Evolutionary conservation across 2,888 invertebrate genomes (phyloP), one percentile per base, ranked within the genome.

Genomic region (Cartodere bifasciata): DNA sequence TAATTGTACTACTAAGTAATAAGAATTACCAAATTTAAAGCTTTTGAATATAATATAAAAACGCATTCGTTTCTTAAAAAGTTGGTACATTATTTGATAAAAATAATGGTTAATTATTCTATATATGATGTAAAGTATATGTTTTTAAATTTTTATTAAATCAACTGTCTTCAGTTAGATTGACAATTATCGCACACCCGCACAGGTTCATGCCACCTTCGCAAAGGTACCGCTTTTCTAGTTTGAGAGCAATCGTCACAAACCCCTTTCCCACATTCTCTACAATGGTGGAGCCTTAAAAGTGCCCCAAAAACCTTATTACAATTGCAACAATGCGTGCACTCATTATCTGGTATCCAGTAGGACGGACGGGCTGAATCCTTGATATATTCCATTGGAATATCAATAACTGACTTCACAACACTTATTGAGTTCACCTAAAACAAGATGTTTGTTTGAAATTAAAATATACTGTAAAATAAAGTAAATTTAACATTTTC

Each of bases 281-380:
- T 63, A 46, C 80, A 80, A 57, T 81, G 80, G 55, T 80, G 81
- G 16, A 67, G 61, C 11, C 59, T 45, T 35, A 62, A 58, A 12
- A 60, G 58, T 2, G 57, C 52, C 4, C 66, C 67, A 52, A 85
- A 84, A 13, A 58, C 55, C 15, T 58, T 52, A 14, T 67, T 57
- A 52, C 86, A 86, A 7, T 77, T 68, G 37, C 59, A 63, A 52
- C 86, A 86, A 31, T 60, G 56, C 12, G 63, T 64, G 29, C 81
- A 72, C 46, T 80, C 73, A 4, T 65, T 65, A 54, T 86, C 85
- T 1, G 84, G 80, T 16, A 75, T 70, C 86, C 86, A 86, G 55
- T 86, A 86, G 1, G 70, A 59, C 1, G 85, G 85, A 21, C 83
- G 63, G 4, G 75, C 81, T 3, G 75, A 67, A 41, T 81, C 80